Conservation (phyloP, 2,888 invertebrate species). For the Salpingus planirostris region DNA sequence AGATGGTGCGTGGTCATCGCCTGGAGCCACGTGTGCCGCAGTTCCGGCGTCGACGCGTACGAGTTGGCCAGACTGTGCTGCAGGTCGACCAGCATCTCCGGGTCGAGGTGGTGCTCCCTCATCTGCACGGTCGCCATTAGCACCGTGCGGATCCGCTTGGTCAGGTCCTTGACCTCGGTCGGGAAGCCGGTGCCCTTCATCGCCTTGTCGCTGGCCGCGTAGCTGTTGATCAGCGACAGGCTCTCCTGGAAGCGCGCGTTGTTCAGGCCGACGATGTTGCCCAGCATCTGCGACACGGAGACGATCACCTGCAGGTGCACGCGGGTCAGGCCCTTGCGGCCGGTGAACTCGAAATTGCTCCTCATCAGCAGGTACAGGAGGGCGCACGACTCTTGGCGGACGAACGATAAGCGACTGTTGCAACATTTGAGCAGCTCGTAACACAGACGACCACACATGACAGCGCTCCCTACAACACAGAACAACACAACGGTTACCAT, state of each 20-base stretch:
- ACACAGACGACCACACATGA: constrained; percentile 72
- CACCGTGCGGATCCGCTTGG: constrained; percentile 87
- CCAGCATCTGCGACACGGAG: constrained; percentile 88
- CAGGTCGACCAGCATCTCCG: constrained; percentile 83
- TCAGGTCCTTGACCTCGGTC: constrained; percentile 85
- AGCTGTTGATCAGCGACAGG: constrained; percentile 84
- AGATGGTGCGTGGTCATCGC: constrained; percentile 85
- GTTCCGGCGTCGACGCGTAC: constrained; percentile 88
- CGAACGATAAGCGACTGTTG: constrained; percentile 73
- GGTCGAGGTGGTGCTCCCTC: constrained; percentile 82
- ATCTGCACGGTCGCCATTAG: constrained; percentile 91
- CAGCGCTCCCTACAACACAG: constrained; percentile 61
- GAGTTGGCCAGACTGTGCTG: constrained; percentile 89
- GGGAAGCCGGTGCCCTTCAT: constrained; percentile 90
- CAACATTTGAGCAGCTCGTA: constrained; percentile 74
- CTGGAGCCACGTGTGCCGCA: constrained; percentile 92
- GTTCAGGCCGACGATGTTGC: constrained; percentile 82
- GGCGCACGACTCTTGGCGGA: constrained; percentile 86
- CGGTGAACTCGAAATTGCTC: constrained; percentile 86
- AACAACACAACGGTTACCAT: no score
- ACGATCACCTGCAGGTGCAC: constrained; percentile 93
- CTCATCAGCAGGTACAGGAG: constrained; percentile 87
- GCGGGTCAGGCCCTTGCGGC: constrained; percentile 73
- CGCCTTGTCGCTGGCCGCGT: constrained; percentile 85
- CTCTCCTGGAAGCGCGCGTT: constrained; percentile 94